Conservation (phyloP, 2,113 vertebrate species). For the Gorsachius goisagi region DNA sequence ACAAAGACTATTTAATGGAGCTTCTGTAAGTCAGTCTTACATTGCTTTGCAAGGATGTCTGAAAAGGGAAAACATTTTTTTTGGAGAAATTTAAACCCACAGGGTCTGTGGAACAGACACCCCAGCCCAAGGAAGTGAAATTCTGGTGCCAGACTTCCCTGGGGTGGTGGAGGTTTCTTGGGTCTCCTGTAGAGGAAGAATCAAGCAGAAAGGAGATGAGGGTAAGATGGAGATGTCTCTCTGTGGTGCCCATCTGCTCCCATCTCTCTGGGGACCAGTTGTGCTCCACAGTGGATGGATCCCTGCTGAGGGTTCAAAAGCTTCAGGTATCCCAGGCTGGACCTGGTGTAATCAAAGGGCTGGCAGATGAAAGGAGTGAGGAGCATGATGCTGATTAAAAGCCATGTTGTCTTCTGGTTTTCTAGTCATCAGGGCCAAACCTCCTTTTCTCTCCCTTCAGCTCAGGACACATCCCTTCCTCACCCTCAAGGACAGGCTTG, state of each 20-base stretch:
- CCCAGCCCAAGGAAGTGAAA: not conserved
- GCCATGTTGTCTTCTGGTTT: not conserved
- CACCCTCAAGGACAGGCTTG: not conserved
- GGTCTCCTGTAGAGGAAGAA: not conserved
- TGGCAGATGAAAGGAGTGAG: not conserved
- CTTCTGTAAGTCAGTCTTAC: not conserved
- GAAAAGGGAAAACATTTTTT: not conserved
- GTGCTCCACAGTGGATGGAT: not conserved
- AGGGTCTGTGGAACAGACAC: not conserved
- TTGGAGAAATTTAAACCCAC: not conserved
- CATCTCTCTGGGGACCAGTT: rapidly evolving
- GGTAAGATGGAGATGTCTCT: not conserved
- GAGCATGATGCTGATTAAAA: not conserved
- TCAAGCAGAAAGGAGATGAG: not conserved
- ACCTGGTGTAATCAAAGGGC: not conserved
- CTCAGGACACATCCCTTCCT: not conserved
- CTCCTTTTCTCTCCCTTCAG: not conserved
- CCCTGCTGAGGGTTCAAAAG: not conserved
- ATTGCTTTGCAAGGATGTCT: not conserved
- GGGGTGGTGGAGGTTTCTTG: not conserved
- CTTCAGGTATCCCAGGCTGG: not conserved
- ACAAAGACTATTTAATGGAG: not conserved
- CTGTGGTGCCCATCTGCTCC: not conserved
- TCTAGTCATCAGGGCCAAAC: not conserved
- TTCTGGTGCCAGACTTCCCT: not conserved